These are phyloP conservation scores for Nymphalis io DNA, from an alignment of 1,140 invertebrate species.

Conservation along the genomic window DNA sequence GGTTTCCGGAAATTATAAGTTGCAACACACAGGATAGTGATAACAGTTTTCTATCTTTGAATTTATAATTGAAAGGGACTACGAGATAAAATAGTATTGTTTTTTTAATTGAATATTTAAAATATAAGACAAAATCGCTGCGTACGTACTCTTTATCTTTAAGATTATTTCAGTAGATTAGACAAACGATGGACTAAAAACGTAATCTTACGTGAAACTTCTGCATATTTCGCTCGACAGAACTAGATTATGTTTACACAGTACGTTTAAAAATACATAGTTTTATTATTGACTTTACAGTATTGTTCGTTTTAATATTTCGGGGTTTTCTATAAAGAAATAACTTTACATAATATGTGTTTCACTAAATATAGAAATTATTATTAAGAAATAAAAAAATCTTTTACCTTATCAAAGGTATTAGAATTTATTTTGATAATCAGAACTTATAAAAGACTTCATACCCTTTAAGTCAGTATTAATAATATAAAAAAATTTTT, in stretches of 20 bases:
- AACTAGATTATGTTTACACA: constrained; percentile 1
- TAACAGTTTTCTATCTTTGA: background rate
- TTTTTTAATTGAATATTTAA: no score
- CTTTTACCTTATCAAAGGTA: no score
- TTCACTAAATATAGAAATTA: no score
- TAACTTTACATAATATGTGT: no score
- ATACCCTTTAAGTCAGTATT: no score
- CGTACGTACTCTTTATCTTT: background rate
- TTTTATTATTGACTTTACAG: background rate
- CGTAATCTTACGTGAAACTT: background rate
- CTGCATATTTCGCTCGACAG: background rate
- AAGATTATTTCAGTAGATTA: background rate
- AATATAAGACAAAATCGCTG: no score
- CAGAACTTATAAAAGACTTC: no score
- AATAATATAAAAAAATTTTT: no score
- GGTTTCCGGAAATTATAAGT: no score
- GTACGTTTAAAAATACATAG: background rate
- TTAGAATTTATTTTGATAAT: no score
- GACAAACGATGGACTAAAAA: constrained; percentile 10
- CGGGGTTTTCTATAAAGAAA: no score
- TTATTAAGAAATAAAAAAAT: no score
- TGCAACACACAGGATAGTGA: background rate
- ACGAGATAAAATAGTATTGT: background rate
- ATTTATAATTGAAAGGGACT: background rate
- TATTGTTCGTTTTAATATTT: background rate